A percentile compares a stretch with the other conserved stretches of the same genome.
Evolutionary conservation across 2,113 vertebrate species (phyloP).

Genomic region (Porphyrio hochstetteri): DNA sequence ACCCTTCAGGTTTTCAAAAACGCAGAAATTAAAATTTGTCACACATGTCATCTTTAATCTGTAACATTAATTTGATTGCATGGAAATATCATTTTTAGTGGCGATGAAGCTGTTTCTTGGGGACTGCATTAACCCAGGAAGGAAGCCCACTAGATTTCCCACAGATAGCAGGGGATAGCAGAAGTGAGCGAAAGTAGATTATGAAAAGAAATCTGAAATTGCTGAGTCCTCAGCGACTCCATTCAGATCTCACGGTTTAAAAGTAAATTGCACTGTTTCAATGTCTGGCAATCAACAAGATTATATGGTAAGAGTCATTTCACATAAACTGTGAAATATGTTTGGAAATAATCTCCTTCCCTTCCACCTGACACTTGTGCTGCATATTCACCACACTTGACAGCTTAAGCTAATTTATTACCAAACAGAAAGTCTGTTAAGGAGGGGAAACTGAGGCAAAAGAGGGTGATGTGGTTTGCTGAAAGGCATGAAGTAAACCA

Average conservation of each 20-base stretch:
- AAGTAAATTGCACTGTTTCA: conserved; percentile 16
- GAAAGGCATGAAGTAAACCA: neutral
- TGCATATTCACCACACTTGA: neutral
- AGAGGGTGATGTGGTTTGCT: neutral
- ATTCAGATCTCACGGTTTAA: neutral
- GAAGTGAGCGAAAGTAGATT: neutral
- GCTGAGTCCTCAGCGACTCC: neutral
- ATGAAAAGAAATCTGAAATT: conserved; percentile 28
- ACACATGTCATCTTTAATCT: conserved; percentile 22
- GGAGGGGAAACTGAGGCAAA: neutral
- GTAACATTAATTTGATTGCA: conserved; percentile 7
- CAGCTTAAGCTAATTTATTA: neutral
- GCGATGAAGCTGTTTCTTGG: neutral
- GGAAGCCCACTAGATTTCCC: conserved; percentile 20
- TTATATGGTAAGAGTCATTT: neutral
- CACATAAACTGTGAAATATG: neutral
- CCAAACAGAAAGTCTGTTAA: neutral
- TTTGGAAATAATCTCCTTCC: conserved; percentile 28
- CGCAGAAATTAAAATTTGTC: neutral
- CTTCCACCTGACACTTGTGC: neutral
- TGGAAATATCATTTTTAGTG: neutral
- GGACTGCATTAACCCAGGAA: neutral
- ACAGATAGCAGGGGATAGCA: neutral
- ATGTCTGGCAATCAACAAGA: conserved; percentile 19
- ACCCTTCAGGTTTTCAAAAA: neutral